Conservation (phyloP, 2,888 invertebrate genomes). For the Polyommatus icarus region DNA sequence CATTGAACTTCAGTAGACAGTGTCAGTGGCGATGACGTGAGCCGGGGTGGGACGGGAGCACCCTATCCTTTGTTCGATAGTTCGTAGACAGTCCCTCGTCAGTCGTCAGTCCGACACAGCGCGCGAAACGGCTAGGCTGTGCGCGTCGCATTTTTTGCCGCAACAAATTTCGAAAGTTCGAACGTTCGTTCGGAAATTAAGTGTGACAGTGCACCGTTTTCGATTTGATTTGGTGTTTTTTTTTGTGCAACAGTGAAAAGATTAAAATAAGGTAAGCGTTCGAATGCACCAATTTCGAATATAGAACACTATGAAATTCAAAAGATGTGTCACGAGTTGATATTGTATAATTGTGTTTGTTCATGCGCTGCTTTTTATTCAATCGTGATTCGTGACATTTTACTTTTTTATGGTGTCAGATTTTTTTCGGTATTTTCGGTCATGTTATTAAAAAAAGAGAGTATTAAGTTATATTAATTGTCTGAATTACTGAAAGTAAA, state of each 20-base stretch:
- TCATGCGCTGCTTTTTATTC: neutral
- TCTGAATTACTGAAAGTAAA: too few relatives aligned
- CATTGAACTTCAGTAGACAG: conserved; percentile 1
- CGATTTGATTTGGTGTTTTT: conserved; percentile 44
- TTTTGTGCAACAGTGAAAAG: conserved; percentile 38
- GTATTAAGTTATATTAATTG: too few relatives aligned
- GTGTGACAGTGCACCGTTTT: conserved; percentile 53
- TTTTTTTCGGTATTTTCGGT: too few relatives aligned
- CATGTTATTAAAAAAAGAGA: too few relatives aligned
- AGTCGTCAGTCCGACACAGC: conserved; percentile 60
- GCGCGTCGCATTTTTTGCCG: conserved; percentile 52
- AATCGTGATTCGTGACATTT: neutral
- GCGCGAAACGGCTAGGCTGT: conserved; percentile 59
- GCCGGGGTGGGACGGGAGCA: conserved; percentile 3
- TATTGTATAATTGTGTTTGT: neutral
- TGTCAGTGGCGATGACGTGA: neutral
- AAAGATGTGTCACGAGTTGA: conserved; percentile 7
- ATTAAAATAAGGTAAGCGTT: conserved; percentile 41
- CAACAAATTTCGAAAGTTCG: conserved; percentile 47
- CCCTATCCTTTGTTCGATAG: conserved; percentile 10
- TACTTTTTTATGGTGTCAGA: neutral
- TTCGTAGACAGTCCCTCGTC: conserved; percentile 15
- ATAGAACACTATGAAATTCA: conserved; percentile 9
- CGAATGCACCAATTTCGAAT: neutral
- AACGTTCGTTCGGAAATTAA: conserved; percentile 47